Evolutionary conservation across 2,888 invertebrate genomes (phyloP).

Genomic region (Proisotoma minuta): DNA sequence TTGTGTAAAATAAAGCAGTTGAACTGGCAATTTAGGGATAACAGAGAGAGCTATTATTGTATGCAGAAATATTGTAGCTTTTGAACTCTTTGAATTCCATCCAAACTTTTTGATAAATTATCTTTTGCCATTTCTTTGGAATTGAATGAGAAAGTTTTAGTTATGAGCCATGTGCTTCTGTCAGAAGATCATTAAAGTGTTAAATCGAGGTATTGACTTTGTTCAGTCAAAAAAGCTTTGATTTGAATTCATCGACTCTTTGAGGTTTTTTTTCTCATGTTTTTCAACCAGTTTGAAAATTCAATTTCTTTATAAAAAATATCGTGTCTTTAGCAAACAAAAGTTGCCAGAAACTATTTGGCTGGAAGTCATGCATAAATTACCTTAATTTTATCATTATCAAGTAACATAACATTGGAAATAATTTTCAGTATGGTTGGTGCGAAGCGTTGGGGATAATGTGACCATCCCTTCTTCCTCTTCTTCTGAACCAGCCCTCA

Average conservation of each 20-base stretch:
- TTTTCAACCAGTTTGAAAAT: no score
- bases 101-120: neutral
- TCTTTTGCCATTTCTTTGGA: neutral
- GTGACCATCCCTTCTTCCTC: constrained; percentile 32
- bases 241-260: neutral
- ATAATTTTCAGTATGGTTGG: constrained; percentile 32
- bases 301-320: no score
- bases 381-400: neutral
- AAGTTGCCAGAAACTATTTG: no score
- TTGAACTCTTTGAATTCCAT: neutral
- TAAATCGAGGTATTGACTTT: neutral
- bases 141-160: neutral
- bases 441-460: constrained; percentile 41
- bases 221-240: neutral
- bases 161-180: neutral
- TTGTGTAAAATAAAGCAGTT: no score
- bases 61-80: neutral
- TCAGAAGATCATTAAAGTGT: neutral
- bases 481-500: constrained; percentile 26
- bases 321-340: no score
- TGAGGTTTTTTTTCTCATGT: no score
- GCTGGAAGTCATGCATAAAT: neutral
- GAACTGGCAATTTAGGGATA: no score
- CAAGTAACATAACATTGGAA: neutral
- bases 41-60: neutral